Evolutionary conservation across 2,888 invertebrate genomes (phyloP), one percentile per base, ranked within the genome.

Genomic region (Oeneis ivallda): DNA sequence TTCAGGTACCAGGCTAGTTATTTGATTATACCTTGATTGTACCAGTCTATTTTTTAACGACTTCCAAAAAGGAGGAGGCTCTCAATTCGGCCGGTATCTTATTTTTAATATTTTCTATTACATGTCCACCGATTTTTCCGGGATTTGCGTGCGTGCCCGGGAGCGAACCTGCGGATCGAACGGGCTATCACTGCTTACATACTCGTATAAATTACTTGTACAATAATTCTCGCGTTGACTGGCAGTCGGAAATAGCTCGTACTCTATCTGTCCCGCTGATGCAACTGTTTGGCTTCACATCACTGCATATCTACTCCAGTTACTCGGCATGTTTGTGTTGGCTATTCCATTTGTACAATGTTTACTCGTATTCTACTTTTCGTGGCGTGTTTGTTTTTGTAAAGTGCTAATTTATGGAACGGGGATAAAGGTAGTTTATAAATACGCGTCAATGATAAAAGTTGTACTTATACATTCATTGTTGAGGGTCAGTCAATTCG

Each of bases 211-310:
- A n/a, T 26, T 26, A 26, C 26, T 37, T 37, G 37, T 37, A 8
- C 37, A 7, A 37, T 32, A 52, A 11, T 37, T 32, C 11, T 32
- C 13, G 15, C 3, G 9, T 17, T 47, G 34, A 15, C 34, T 37
- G 53, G 53, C 53, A 54, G 53, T 54, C 37, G 15, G 37, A 54
- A 39, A 39, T 54, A 54, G 54, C 19, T n/a, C 52, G 5, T 17
- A 9, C 37, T n/a, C n/a, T 39, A 39, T 54, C 53, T 37, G 17
- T 1, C 32, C n/a, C 15, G 53, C 53, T 54, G 54, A 54, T 54
- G 19, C 39, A 39, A 54, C 39, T 17, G 54, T 39, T 54, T 54
- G 37, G 37, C 37, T 54, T 52, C 52, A 49, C 49, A 2, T 19
- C 19, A 49, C 11, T 19, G 15, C 17, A 49, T 11, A 49, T 19